These are phyloP conservation scores for Holothuria leucospilota DNA, from an alignment of 53 echinoderm and acorn worm species.

Conservation along the genomic window DNA sequence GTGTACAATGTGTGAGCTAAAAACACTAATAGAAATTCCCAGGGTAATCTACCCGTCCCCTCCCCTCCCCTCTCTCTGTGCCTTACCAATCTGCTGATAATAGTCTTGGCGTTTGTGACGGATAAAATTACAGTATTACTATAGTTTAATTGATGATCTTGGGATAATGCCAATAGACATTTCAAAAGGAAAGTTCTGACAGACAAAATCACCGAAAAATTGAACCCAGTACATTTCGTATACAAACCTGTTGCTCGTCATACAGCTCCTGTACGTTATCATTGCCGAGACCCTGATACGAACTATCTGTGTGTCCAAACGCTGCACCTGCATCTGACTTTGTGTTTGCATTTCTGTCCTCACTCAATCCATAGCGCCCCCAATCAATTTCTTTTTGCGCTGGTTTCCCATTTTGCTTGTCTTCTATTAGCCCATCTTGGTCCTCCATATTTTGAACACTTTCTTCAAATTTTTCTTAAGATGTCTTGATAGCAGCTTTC, in stretches of 20 bases:
- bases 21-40: too few relatives aligned
- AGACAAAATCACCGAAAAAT: too few relatives aligned
- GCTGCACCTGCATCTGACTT: slow-evolving; percentile 56
- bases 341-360: slow-evolving; percentile 76
- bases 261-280: slow-evolving; percentile 94
- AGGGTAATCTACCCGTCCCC: too few relatives aligned
- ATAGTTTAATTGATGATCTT: too few relatives aligned
- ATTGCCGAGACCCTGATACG: slow-evolving; percentile 79
- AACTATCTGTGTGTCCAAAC: slow-evolving; percentile 72
- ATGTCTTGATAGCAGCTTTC: background rate
- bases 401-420: background rate
- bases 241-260: slow-evolving; percentile 92
- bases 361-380: slow-evolving; percentile 91
- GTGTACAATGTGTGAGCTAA: too few relatives aligned
- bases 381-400: slow-evolving; percentile 83
- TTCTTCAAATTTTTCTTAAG: background rate
- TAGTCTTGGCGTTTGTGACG: too few relatives aligned
- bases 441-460: background rate
- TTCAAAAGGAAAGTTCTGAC: too few relatives aligned
- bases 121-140: too few relatives aligned
- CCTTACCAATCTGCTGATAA: too few relatives aligned
- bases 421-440: slow-evolving; percentile 16
- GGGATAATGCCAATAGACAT: too few relatives aligned
- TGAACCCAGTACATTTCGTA: too few relatives aligned
- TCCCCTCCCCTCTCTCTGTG: too few relatives aligned